phyloP scores from a whole-genome alignment of 2,113 vertebrate genomes.

The Pogona vitticeps region DNA sequence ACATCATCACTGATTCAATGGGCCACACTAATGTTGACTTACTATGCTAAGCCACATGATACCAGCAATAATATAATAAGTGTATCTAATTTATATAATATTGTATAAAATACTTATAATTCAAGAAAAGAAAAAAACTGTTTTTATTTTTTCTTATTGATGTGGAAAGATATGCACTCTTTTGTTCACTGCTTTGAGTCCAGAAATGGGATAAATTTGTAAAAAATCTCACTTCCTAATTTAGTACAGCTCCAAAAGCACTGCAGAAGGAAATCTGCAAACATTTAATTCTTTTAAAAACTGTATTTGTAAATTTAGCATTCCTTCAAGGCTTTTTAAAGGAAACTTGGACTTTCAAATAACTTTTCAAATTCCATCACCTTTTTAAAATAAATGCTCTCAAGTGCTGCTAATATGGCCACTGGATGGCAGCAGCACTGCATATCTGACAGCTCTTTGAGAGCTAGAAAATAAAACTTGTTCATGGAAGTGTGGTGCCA shows the following conservation, averaged over 20 bases:
- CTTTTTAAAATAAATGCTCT: not conserved
- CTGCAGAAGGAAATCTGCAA: too few relatives aligned
- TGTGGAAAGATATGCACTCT: too few relatives aligned
- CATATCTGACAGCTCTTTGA: constrained; percentile 9
- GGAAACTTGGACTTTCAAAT: not conserved
- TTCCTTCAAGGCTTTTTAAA: not conserved
- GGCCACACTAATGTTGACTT: too few relatives aligned
- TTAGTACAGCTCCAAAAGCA: not conserved
- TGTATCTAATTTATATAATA: too few relatives aligned
- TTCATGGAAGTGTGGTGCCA: constrained; percentile 35
- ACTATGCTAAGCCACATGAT: too few relatives aligned
- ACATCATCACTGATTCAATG: too few relatives aligned
- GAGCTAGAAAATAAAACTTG: not conserved
- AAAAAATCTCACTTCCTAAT: not conserved
- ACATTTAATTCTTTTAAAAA: not conserved
- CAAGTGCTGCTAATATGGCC: constrained; percentile 2
- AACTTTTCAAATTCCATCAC: not conserved
- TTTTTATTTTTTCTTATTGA: too few relatives aligned
- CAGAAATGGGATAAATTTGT: too few relatives aligned
- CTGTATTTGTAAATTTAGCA: not conserved
- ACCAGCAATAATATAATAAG: too few relatives aligned
- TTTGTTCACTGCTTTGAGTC: too few relatives aligned
- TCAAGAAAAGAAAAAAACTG: too few relatives aligned
- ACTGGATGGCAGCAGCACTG: constrained; percentile 76
- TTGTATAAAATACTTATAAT: too few relatives aligned